Evolutionary conservation across 2,888 invertebrate genomes (phyloP), one percentile per base, ranked within the genome.

Genomic region (Brenthis daphne): DNA sequence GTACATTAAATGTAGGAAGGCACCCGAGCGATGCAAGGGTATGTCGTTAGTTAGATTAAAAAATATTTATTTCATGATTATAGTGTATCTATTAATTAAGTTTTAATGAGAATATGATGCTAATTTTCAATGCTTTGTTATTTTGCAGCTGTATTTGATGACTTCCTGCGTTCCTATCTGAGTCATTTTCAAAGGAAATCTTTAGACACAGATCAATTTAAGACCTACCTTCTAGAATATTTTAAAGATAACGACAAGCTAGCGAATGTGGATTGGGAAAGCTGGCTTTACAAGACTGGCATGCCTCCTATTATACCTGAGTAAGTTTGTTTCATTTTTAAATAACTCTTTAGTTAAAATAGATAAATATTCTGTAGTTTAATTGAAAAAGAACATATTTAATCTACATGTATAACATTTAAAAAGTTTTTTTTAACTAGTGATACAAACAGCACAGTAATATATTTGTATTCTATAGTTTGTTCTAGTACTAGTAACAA

Each of bases 241-340:
- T 98, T 97, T 85, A 90, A 92, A 60, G 90, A 93, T 37, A 94
- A 93, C 70, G 80, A 92, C 64, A 81, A 88, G 55, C 84, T 97
- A 29, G 89, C 94, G 37, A 79, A 85, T 0, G 94, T 99, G 3
- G 96, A 98, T 82, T 99, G 98, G 98, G 90, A 97, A 55, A 82
- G 94, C 0, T 99, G 98, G 98, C 89, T 99, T 3, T 90, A 95
- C 80, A 92, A 92, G 48, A 94, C 96, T 58, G 99, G 99, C 65
- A 97, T 99, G 97, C 99, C 99, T 0, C 96, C 96, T 0, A 91
- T 96, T 20, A 96, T 97, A 80, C 98, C 98, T 6, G 88, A 94
- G 94, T 98, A 94, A 89, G 92, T 86, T 24, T 14, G 8, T 43
- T 11, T 8, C 11, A 11, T 43, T 43, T 11, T 43, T 8, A 11